These are phyloP conservation scores for Chelonus formosanus DNA, from an alignment of 2,888 invertebrate species.

Conservation along the genomic window DNA sequence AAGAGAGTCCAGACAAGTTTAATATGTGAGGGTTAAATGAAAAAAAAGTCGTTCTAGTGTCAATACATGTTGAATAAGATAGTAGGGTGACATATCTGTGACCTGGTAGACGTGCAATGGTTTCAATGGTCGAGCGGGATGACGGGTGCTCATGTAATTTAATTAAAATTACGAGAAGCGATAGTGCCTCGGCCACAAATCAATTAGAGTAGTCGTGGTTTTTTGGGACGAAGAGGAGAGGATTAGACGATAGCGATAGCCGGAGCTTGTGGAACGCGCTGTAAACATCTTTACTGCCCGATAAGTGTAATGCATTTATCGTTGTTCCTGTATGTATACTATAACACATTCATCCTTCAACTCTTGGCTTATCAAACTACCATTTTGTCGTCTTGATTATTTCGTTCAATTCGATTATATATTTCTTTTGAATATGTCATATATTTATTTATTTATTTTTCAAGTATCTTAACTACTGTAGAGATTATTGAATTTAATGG, in stretches of 20 bases:
- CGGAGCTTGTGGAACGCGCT: slow-evolving; percentile 52
- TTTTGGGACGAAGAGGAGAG: slow-evolving; percentile 17
- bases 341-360: slow-evolving; percentile 32
- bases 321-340: slow-evolving; percentile 30
- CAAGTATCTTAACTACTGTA: no score
- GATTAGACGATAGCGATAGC: slow-evolving; percentile 55
- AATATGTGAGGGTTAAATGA: background rate
- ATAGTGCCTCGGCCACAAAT: slow-evolving; percentile 59
- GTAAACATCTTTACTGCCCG: slow-evolving; percentile 63
- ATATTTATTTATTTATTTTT: slow-evolving; percentile 4
- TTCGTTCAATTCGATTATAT: slow-evolving; percentile 50
- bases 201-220: slow-evolving; percentile 58
- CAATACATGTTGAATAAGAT: background rate
- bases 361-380: slow-evolving; percentile 49
- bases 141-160: slow-evolving; percentile 58
- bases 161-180: slow-evolving; percentile 60
- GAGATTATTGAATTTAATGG: no score
- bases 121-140: slow-evolving; percentile 38
- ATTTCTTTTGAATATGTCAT: slow-evolving; percentile 32
- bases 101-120: slow-evolving; percentile 19
- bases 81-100: slow-evolving; percentile 9
- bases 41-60: background rate
- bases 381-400: slow-evolving; percentile 60
- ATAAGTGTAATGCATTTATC: slow-evolving; percentile 48
- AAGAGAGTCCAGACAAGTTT: background rate